phyloP scores from a whole-genome alignment of 2,888 invertebrate species.

The Hipparchia sbordonii region DNA sequence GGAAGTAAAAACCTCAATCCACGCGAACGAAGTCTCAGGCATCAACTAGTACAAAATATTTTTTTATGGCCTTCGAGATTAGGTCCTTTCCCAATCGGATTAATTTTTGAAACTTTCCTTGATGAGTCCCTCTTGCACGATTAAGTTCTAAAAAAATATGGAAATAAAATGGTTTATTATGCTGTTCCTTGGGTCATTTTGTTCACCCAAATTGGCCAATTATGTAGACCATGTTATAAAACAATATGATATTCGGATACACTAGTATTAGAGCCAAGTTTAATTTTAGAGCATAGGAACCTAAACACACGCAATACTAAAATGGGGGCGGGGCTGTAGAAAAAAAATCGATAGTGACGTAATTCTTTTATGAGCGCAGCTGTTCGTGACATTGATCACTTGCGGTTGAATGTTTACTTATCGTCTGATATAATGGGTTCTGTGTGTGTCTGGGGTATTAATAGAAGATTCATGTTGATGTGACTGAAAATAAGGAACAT shows the following conservation, averaged over 20 bases:
- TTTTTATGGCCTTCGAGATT: no score
- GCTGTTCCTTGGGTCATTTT: no score
- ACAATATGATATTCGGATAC: not conserved
- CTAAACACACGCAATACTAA: not conserved
- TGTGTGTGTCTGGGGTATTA: slow-evolving; percentile 6
- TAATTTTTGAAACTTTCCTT: no score
- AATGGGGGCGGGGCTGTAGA: slow-evolving; percentile 26
- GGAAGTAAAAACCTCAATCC: no score
- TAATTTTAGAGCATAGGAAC: not conserved
- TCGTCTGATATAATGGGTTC: slow-evolving; percentile 7
- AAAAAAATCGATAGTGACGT: slow-evolving; percentile 21
- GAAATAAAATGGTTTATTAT: no score
- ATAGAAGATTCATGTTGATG: not conserved
- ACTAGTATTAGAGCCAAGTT: not conserved
- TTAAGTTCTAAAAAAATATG: no score
- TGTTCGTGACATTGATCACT: slow-evolving; percentile 32
- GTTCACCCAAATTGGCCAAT: no score
- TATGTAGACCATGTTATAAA: not conserved
- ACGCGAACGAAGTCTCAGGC: no score
- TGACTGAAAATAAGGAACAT: not conserved
- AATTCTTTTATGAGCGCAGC: slow-evolving; percentile 20
- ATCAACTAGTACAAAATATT: no score
- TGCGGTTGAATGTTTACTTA: slow-evolving; percentile 10
- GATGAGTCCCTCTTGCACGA: no score
- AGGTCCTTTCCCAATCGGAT: no score